Conservation (phyloP, 2,888 invertebrate genomes). For the Synergus itoensis region DNA sequence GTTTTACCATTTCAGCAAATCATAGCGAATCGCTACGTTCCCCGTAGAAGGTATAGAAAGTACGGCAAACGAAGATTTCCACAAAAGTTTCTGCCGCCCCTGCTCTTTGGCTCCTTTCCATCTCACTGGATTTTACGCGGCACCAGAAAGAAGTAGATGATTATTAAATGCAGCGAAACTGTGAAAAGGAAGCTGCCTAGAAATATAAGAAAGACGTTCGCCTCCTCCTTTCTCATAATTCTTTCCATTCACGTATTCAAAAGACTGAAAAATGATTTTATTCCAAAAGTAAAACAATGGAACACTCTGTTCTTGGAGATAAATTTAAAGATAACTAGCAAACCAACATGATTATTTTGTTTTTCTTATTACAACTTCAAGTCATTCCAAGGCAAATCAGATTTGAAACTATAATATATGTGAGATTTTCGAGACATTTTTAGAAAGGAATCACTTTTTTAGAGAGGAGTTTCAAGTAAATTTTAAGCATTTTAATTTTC, state of each 20-base stretch:
- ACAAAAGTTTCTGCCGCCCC: conserved; percentile 50
- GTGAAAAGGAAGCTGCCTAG: conserved; percentile 20
- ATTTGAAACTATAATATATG: no score
- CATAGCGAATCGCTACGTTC: conserved; percentile 58
- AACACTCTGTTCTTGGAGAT: not conserved
- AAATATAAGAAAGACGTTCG: conserved; percentile 33
- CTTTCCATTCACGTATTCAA: not conserved
- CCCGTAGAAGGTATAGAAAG: conserved; percentile 50
- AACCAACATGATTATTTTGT: no score
- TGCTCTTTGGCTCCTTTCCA: conserved; percentile 51
- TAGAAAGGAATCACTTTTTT: no score
- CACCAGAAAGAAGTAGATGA: conserved; percentile 47
- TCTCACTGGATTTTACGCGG: conserved; percentile 53
- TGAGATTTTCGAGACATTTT: no score
- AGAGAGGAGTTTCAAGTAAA: no score
- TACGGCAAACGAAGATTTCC: conserved; percentile 55
- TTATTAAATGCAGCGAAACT: conserved; percentile 47
- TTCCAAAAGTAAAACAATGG: not conserved
- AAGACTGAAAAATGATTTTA: not conserved
- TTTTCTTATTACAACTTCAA: no score
- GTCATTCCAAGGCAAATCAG: no score
- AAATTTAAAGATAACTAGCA: no score
- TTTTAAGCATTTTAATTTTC: no score
- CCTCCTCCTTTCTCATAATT: conserved; percentile 13
- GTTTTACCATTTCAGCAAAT: conserved; percentile 55